Percentiles rank a stretch among this genome's conserved stretches.
Conservation (phyloP, 2,888 invertebrate genomes). For the Drosophila paranaensis region DNA sequence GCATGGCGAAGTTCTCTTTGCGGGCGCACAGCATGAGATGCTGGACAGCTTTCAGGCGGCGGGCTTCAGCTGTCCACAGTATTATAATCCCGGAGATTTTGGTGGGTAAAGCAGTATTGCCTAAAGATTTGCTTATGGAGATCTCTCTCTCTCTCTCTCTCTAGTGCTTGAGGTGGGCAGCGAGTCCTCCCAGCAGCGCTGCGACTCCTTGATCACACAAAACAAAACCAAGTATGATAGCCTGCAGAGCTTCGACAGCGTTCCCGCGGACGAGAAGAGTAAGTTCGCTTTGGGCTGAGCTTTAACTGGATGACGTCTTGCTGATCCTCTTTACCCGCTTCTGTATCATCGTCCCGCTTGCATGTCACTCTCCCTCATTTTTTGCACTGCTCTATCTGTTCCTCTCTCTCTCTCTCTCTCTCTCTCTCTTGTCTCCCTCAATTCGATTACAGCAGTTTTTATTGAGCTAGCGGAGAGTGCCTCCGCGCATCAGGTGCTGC, state of each 20-base stretch:
- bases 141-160: not conserved
- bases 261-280: conserved; percentile 61
- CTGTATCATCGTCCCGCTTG: conserved; percentile 8
- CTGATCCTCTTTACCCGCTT: conserved; percentile 29
- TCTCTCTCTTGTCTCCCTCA: no score
- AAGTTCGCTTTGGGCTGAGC: conserved; percentile 34
- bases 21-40: conserved; percentile 90
- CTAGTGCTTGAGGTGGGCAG: conserved; percentile 87
- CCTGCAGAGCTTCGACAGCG: conserved; percentile 17
- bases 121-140: not conserved
- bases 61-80: conserved; percentile 91
- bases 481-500: conserved; percentile 21
- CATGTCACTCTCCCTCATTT: conserved; percentile 14
- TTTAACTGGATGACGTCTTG: conserved; percentile 12
- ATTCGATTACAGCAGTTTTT: conserved; percentile 69
- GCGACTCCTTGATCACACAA: conserved; percentile 85
- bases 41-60: conserved; percentile 89
- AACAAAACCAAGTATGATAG: conserved; percentile 60
- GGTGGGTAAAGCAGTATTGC: conserved; percentile 85
- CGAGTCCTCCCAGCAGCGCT: conserved; percentile 55
- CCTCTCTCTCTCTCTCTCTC: conserved; percentile 20
- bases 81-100: conserved; percentile 96
- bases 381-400: conserved; percentile 56
- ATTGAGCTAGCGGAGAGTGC: conserved; percentile 31
- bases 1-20: conserved; percentile 91